These are phyloP conservation scores for Dryocosmus kuriphilus DNA, from an alignment of 2,888 invertebrate genomes.

Conservation along the genomic window DNA sequence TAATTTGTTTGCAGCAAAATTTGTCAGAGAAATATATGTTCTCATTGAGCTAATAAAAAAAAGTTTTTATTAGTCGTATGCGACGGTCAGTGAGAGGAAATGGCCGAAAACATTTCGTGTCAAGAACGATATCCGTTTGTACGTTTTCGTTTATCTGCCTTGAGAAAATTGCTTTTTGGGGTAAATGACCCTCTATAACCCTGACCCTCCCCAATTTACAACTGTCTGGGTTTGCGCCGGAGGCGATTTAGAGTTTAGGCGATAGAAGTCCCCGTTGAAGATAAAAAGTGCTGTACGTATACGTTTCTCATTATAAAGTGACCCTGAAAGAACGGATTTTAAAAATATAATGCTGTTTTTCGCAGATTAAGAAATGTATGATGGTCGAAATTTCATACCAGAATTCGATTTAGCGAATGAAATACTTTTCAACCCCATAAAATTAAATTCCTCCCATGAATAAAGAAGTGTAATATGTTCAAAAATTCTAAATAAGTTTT, in stretches of 20 bases:
- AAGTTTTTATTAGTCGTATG: background rate
- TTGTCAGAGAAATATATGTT: background rate
- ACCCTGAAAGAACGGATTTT: background rate
- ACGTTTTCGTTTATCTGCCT: conserved; percentile 34
- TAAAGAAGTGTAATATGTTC: too few relatives aligned
- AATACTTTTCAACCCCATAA: too few relatives aligned
- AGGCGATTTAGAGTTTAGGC: conserved; percentile 25
- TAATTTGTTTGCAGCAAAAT: background rate
- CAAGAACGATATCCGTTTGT: conserved; percentile 38
- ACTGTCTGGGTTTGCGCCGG: conserved; percentile 39
- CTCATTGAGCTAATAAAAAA: background rate
- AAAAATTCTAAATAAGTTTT: too few relatives aligned
- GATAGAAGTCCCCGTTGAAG: conserved; percentile 37
- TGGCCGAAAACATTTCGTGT: conserved; percentile 23
- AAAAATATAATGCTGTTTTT: background rate
- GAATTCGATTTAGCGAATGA: too few relatives aligned
- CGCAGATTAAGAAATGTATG: background rate
- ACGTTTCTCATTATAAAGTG: background rate
- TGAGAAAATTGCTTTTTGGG: conserved; percentile 38
- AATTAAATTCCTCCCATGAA: too few relatives aligned
- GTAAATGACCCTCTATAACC: conserved; percentile 38
- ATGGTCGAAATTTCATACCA: background rate
- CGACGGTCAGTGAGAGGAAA: background rate
- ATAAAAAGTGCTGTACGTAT: conserved; percentile 20
- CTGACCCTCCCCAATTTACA: conserved; percentile 41